A percentile compares a stretch with the other conserved stretches of the same genome.
phyloP scores from a whole-genome alignment of 1,140 invertebrate genomes.

The Drosophila takahashii region DNA sequence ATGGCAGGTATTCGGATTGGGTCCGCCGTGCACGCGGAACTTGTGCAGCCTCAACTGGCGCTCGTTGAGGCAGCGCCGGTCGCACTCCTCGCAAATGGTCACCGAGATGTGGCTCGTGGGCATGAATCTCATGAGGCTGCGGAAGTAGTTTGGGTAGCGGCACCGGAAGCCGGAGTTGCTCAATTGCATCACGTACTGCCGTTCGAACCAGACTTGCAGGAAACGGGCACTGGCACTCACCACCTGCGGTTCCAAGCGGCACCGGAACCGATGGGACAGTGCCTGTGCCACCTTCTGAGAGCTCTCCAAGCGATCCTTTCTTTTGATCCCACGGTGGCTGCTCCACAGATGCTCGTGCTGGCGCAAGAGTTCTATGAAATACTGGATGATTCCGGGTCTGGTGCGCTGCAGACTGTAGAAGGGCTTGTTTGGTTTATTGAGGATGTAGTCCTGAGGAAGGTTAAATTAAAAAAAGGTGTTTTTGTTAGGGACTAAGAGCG shows the following conservation, averaged over 20 bases:
- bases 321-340: not conserved
- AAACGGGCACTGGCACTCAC: constrained; percentile 19
- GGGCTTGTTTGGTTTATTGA: constrained; percentile 15
- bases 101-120: constrained; percentile 25
- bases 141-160: constrained; percentile 30
- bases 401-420: constrained; percentile 43
- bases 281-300: constrained; percentile 12
- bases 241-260: constrained; percentile 8
- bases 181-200: constrained; percentile 20
- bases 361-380: constrained; percentile 36
- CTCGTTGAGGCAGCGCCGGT: constrained; percentile 24
- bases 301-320: constrained; percentile 24
- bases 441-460: constrained; percentile 10
- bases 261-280: constrained; percentile 18
- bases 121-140: constrained; percentile 24
- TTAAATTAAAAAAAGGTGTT: not conserved
- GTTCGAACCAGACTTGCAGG: constrained; percentile 33
- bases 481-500: not conserved
- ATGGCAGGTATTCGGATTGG: constrained; percentile 32
- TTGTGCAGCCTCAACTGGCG: constrained; percentile 36
- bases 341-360: constrained; percentile 32
- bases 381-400: constrained; percentile 15
- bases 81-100: constrained; percentile 36
- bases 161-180: not conserved
- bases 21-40: constrained; percentile 19